These are phyloP conservation scores for Trypoxylus dichotomus DNA, from an alignment of 1,140 invertebrate species.

Conservation along the genomic window DNA sequence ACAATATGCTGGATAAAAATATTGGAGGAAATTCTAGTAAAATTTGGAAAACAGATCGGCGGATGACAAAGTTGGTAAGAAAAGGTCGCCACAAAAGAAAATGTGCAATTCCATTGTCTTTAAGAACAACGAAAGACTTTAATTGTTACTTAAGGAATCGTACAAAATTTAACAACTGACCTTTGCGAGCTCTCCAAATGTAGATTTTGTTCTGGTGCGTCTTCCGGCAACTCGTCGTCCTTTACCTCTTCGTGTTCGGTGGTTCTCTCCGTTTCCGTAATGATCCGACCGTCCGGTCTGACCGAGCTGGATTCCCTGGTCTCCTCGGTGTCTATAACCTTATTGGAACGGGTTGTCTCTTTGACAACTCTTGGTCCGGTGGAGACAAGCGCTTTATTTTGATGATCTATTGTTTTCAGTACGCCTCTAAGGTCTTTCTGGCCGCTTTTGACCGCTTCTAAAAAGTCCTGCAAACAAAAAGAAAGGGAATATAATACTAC, in stretches of 20 bases:
- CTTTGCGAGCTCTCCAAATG: slow-evolving; percentile 61
- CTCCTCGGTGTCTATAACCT: slow-evolving; percentile 83
- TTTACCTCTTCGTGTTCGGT: slow-evolving; percentile 82
- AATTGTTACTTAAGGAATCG: background rate
- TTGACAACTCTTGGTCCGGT: slow-evolving; percentile 72
- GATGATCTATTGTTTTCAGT: slow-evolving; percentile 59
- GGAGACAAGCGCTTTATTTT: slow-evolving; percentile 58
- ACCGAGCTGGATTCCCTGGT: slow-evolving; percentile 58
- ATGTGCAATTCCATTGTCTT: too few relatives aligned
- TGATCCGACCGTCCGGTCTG: slow-evolving; percentile 74
- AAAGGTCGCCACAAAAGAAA: too few relatives aligned
- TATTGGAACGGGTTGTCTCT: slow-evolving; percentile 73
- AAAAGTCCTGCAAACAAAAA: slow-evolving; percentile 65
- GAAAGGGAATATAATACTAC: background rate
- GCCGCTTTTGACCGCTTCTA: slow-evolving; percentile 70
- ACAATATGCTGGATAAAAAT: too few relatives aligned
- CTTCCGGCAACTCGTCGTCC: slow-evolving; percentile 73
- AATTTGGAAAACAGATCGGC: too few relatives aligned
- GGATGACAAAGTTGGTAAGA: too few relatives aligned
- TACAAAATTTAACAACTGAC: slow-evolving; percentile 36
- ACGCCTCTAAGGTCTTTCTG: slow-evolving; percentile 68
- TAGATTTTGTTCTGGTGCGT: slow-evolving; percentile 54
- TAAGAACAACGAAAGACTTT: background rate
- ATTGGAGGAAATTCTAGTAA: too few relatives aligned
- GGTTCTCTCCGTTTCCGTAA: slow-evolving; percentile 78